Base-by-base conservation (phyloP, 2,113 vertebrate species). In the Paraplagusia blochii region DNA sequence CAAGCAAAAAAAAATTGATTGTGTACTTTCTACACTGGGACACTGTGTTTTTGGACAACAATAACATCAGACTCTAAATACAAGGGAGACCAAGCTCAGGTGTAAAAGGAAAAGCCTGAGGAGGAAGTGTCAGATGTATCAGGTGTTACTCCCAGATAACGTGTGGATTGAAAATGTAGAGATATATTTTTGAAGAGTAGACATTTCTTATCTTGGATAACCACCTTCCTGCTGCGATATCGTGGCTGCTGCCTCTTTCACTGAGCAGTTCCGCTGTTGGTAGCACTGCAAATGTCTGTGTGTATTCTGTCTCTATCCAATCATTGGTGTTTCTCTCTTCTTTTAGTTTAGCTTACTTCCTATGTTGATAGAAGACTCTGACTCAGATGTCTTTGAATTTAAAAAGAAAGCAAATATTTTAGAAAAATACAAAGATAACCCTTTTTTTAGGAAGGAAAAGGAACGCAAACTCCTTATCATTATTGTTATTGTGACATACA, bases 131-230 rank as follows among this genome's bases (percentile, higher is more conserved):
- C 11, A 40, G 12, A 40, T 11, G 12, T 29, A 2, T 29, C 22
- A 87, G 81, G 86, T 88, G 83, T 80, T 77, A 52, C 36, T 64
- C 55, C 33, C 47, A 82, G 86, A 87, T 88, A 87, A 85, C 83
- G 75, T 72, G 50, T 77, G 69, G 64, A 80, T 76, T 80, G 74
- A 81, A 78, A 87, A 85, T 80, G 81, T 57, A 69, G 77, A 69
- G 77, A 79, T 81, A 87, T 82, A 77, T 29, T 19, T 72, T 73
- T 84, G 74, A 87, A 87, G 84, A 83, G 85, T 77, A 82, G 81
- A 77, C 72, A 72, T 85, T 69, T 83, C 80, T 87, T 84, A 84
- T 85, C 86, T 74, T 53, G 72, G 79, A 83, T 83, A 86, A 83
- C 77, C 81, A 84, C 85, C 82, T 85, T 73, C 74, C 79, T 73